These are phyloP conservation scores for Rhyacophila evoluta DNA, from an alignment of 2,888 invertebrate genomes.

Conservation along the genomic window DNA sequence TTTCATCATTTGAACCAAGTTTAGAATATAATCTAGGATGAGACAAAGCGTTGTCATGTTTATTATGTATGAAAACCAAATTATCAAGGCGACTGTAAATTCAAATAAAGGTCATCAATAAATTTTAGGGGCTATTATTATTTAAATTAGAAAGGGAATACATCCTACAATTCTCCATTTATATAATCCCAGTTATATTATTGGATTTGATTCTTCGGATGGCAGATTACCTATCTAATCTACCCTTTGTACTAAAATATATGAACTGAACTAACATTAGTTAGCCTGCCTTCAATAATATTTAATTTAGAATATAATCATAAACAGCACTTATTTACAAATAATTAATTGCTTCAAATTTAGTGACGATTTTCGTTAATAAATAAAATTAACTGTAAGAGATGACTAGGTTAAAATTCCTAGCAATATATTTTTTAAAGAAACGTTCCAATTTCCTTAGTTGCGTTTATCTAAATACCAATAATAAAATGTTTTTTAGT, in stretches of 20 bases:
- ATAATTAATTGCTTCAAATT: too few relatives aligned
- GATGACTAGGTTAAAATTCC: too few relatives aligned
- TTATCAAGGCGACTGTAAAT: neutral
- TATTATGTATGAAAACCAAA: neutral
- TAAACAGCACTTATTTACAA: too few relatives aligned
- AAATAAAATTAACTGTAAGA: too few relatives aligned
- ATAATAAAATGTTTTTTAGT: too few relatives aligned
- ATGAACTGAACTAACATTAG: neutral
- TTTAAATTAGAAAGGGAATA: constrained; percentile 24
- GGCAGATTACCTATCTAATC: neutral
- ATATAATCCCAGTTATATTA: constrained; percentile 33
- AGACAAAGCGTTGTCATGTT: neutral
- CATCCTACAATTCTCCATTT: neutral
- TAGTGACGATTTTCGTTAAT: too few relatives aligned
- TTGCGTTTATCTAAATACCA: too few relatives aligned
- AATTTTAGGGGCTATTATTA: neutral
- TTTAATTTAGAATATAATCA: neutral
- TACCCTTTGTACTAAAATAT: neutral
- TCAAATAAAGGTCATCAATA: constrained; percentile 9
- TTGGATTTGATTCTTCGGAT: constrained; percentile 40
- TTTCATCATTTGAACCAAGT: too few relatives aligned
- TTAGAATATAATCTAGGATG: too few relatives aligned
- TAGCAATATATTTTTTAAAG: too few relatives aligned
- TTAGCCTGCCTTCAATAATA: neutral
- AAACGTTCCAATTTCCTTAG: too few relatives aligned